Evolutionary conservation across 2,113 vertebrate species (phyloP), one percentile per base, ranked within the genome.

Genomic region (Smithornis capensis): DNA sequence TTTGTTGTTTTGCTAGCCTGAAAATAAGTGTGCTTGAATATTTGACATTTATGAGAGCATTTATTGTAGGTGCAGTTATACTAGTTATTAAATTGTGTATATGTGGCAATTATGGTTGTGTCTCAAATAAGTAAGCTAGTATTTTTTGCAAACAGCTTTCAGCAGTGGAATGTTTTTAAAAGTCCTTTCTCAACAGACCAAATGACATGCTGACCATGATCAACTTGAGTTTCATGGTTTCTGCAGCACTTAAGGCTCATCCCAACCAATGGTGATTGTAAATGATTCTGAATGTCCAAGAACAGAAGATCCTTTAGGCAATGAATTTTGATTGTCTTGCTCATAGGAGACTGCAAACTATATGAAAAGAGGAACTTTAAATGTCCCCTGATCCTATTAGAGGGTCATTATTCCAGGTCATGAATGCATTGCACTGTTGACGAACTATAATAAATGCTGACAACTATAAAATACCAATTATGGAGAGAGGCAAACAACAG

Each of bases 271-370:
- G 24, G 86, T 35, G 94, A 96, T 53, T 88, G 89, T 81, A 81
- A 94, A 89, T 96, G 78, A 95, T 64, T 94, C 67, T 95, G 73
- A 87, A 69, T 83, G 92, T 85, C 92, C 87, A 96, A 93, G 92
- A 96, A 63, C 37, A 83, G 91, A 87, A 86, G 55, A 75, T 95
- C 91, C 97, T 97, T 97, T 64, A 95, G 95, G 95, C 91, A 95
- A 95, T 97, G 90, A 97, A 92, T 96, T 97, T 96, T 97, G 79
- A 96, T 97, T 96, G 96, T 94, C 96, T 94, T 96, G 94, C 79
- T 97, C 87, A 86, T 95, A 92, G 95, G 97, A 97, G 97, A 97
- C 94, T 89, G 88, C 92, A 96, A 98, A 96, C 86, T 94, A 85
- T 94, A 96, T 96, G 96, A 97, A 92, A 94, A 95, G 84, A 97